Evolutionary conservation across 2,113 vertebrate genomes (phyloP).

Genomic region (Campylomormyrus numenius): DNA sequence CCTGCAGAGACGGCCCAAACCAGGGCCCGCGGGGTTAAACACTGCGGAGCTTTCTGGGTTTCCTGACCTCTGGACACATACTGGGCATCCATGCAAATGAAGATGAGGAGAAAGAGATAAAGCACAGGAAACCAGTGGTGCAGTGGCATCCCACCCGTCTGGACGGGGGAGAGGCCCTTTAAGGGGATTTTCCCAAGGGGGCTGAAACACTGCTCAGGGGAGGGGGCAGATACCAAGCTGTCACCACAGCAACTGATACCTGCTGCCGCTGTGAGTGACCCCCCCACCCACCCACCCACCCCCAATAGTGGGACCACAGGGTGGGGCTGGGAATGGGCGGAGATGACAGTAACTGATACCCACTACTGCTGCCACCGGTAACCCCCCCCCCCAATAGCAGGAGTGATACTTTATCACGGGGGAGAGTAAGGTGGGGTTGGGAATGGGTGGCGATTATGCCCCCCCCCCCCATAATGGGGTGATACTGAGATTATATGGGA

Average conservation of each 20-base stretch:
- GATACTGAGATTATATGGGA: neutral
- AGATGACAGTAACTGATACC: neutral
- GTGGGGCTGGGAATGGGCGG: neutral
- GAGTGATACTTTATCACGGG: neutral
- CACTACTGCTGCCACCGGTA: neutral
- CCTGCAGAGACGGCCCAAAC: neutral
- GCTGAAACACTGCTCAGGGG: slow-evolving; percentile 13
- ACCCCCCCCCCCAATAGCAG: neutral
- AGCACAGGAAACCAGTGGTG: neutral
- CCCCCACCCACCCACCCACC: neutral
- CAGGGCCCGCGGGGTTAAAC: neutral
- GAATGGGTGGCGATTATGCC: neutral
- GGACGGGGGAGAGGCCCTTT: slow-evolving; percentile 12
- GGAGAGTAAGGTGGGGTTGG: neutral
- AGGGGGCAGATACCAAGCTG: neutral
- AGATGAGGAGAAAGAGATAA: neutral
- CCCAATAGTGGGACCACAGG: neutral
- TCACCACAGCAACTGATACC: slow-evolving; percentile 5
- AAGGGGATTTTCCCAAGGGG: neutral
- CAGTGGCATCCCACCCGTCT: neutral
- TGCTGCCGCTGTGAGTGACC: neutral
- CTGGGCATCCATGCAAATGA: neutral
- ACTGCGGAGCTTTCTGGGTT: neutral
- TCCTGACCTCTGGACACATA: neutral
- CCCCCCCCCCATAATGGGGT: neutral